phyloP scores from a whole-genome alignment of 2,888 invertebrate genomes.

The Diabrotica balteata region DNA sequence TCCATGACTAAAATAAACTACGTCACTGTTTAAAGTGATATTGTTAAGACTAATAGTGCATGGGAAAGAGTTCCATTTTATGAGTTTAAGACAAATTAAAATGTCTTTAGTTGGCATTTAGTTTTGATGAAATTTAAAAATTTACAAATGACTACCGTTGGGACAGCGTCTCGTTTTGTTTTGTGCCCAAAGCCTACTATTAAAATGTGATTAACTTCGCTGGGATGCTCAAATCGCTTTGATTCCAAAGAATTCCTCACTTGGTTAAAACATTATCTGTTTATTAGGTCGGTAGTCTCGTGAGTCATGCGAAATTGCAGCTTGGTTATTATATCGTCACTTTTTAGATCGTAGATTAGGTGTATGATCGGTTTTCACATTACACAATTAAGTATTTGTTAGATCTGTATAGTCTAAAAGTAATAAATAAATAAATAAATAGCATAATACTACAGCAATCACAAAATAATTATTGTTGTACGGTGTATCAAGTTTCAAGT shows the following conservation, averaged over 20 bases:
- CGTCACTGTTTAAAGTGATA: conserved; percentile 16
- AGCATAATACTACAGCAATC: too few species aligned
- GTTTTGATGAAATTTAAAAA: conserved; percentile 43
- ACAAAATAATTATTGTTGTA: too few species aligned
- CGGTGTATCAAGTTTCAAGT: too few species aligned
- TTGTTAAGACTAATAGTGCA: conserved; percentile 12
- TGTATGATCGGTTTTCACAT: too few species aligned
- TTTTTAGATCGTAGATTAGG: too few species aligned
- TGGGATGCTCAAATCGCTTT: conserved; percentile 1
- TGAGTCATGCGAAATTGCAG: not conserved
- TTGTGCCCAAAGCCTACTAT: conserved; percentile 44
- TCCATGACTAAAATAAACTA: not conserved
- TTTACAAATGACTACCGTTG: conserved; percentile 53
- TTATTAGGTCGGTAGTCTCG: conserved; percentile 5
- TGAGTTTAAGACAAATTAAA: conserved; percentile 45
- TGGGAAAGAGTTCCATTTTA: conserved; percentile 24
- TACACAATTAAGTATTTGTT: too few species aligned
- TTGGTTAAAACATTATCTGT: conserved; percentile 15
- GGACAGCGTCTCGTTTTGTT: conserved; percentile 43
- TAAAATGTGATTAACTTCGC: conserved; percentile 48
- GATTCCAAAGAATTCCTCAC: conserved; percentile 10
- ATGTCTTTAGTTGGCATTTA: conserved; percentile 51
- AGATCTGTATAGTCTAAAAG: too few species aligned
- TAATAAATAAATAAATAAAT: too few species aligned
- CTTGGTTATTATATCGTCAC: too few species aligned